Evolutionary conservation across 2,113 vertebrate species (phyloP), one percentile per base, ranked within the genome.

Genomic region (Taurulus bubalis): DNA sequence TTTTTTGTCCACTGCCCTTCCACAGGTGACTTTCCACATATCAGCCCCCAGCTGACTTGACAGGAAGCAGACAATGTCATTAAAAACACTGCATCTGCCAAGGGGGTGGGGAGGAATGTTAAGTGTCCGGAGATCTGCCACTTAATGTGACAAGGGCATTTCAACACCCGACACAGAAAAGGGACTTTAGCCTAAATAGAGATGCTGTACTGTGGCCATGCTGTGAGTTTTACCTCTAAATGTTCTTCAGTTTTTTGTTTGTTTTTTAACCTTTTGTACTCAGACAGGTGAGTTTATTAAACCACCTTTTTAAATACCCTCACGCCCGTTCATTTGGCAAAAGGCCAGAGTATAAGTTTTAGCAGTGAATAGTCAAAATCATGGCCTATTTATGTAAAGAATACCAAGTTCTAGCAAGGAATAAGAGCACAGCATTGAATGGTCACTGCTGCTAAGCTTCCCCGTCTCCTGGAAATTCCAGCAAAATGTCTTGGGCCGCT

Each of bases 141-240:
- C 75, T 91, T 89, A 83, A 82, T 78, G 87, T 91, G 87, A 91
- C 90, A 92, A 93, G 92, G 90, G 81, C 92, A 85, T 91, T 91
- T 88, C 82, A 80, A 24, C 84, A 83, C 82, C 79, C 81, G 66
- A 88, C 87, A 85, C 38, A 76, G 77, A 68, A 72, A 79, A 79
- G 69, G 45, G 59, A 75, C 78, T 76, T 71, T 56, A 63, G 64
- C 70, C 75, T 79, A 69, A 86, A 85, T 58, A 68, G 76, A 79
- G 73, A 75, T 4, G 67, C 49, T n/a, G 56, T 62, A 53, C 64
- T 22, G 36, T 40, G 36, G 80, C 69, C 85, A 64, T 24, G 63
- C 77, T 79, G 84, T 66, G 79, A 85, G 79, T 71, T 83, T 87
- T 77, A 84, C 83, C 80, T 90, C 68, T 51, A 85, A 87, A 90